A percentile compares a stretch with the other conserved stretches of the same genome.
Conservation (phyloP, 2,113 vertebrate genomes). For the Nerophis lumbriciformis region DNA sequence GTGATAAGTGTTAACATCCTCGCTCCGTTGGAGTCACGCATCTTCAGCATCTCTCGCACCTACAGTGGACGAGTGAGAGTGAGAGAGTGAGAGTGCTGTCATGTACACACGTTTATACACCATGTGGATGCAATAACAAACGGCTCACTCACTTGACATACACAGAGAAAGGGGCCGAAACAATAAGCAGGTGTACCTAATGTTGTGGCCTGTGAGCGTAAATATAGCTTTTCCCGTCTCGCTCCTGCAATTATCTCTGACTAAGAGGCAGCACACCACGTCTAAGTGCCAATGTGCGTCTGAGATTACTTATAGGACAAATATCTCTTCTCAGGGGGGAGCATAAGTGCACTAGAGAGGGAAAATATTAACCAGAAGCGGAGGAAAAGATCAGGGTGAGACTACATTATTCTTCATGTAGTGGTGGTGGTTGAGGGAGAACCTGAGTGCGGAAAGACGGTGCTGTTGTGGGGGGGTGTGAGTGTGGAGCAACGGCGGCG, state of each 20-base stretch:
- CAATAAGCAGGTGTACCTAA: not conserved
- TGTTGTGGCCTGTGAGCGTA: not conserved
- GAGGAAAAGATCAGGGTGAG: not conserved
- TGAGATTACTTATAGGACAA: conserved; percentile 17
- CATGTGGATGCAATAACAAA: not conserved
- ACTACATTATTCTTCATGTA: conserved; percentile 1
- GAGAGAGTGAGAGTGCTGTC: conserved; percentile 13
- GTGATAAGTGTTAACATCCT: conserved; percentile 98
- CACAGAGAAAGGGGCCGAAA: not conserved
- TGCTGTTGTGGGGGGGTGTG: conserved; percentile 18
- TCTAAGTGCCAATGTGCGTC: conserved; percentile 27
- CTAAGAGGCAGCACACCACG: conserved; percentile 17
- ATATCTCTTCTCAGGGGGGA: conserved; percentile 18
- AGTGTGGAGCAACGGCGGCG: conserved; percentile 11
- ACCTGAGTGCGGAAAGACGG: not conserved
- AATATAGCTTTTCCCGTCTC: not conserved
- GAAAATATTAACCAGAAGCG: conserved; percentile 25
- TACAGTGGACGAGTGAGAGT: conserved; percentile 47
- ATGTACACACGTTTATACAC: conserved; percentile 7
- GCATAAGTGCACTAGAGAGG: conserved; percentile 12
- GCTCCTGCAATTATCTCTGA: conserved; percentile 28
- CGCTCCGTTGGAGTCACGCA: conserved; percentile 96
- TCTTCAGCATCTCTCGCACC: conserved; percentile 98
- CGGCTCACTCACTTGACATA: conserved; percentile 1
- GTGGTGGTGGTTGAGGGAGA: not conserved